phyloP scores from a whole-genome alignment of 2,888 invertebrate species.

The Nephrotoma guestfalica region DNA sequence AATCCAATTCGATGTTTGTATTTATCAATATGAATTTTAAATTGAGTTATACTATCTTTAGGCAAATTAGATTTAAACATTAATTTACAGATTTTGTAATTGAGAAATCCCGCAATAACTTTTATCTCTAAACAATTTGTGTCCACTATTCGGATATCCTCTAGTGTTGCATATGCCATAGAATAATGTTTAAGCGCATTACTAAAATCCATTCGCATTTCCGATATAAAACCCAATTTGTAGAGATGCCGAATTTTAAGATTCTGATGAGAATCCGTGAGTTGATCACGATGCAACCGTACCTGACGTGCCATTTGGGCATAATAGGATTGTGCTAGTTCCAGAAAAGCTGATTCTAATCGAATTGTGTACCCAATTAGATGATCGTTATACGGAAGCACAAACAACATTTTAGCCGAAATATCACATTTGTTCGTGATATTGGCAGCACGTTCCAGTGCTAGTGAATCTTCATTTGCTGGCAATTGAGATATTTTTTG shows the following conservation, averaged over 20 bases:
- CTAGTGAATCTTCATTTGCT: conserved; percentile 66
- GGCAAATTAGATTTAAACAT: conserved; percentile 81
- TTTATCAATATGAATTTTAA: conserved; percentile 79
- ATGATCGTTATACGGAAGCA: conserved; percentile 82
- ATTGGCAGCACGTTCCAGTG: conserved; percentile 80
- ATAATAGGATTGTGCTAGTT: conserved; percentile 86
- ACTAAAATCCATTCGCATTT: conserved; percentile 78
- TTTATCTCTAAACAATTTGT: conserved; percentile 87
- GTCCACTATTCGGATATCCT: conserved; percentile 79
- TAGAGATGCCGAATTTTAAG: conserved; percentile 92
- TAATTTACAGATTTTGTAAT: conserved; percentile 86
- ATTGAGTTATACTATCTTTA: conserved; percentile 88
- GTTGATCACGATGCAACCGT: conserved; percentile 77
- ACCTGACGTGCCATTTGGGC: conserved; percentile 74
- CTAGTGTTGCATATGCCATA: conserved; percentile 78
- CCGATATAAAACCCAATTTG: conserved; percentile 90
- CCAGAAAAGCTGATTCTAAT: conserved; percentile 85
- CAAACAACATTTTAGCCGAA: conserved; percentile 81
- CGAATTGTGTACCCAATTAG: conserved; percentile 57
- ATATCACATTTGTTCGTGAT: conserved; percentile 86
- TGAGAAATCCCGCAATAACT: conserved; percentile 87
- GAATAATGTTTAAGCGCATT: conserved; percentile 71
- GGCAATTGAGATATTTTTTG: conserved; percentile 70
- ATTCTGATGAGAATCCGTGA: conserved; percentile 81
- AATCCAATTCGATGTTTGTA: conserved; percentile 72